phyloP scores from a whole-genome alignment of 1,140 invertebrate species.

The Eciton burchellii region DNA sequence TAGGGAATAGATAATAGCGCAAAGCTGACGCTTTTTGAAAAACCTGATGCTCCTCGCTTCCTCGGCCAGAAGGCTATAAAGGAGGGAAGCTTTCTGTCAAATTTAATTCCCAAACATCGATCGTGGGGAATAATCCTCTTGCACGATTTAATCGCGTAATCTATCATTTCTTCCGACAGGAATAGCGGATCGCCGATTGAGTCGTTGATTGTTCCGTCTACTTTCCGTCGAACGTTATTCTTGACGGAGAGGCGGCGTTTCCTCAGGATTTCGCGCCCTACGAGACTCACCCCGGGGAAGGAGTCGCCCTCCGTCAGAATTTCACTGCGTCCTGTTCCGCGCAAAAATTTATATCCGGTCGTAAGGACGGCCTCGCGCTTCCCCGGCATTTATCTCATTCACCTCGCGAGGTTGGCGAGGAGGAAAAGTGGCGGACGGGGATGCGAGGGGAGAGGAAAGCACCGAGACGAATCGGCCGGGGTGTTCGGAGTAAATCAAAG shows the following conservation, averaged over 20 bases:
- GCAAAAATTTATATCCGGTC: conserved; percentile 67
- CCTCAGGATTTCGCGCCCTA: conserved; percentile 29
- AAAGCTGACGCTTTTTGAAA: background rate
- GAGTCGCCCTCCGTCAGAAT: conserved; percentile 51
- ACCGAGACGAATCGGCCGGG: conserved; percentile 63
- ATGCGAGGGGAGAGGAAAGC: conserved; percentile 10
- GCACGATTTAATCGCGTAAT: no score
- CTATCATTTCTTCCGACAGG: background rate
- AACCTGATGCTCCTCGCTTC: no score
- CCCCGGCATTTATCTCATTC: conserved; percentile 54
- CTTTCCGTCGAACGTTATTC: background rate
- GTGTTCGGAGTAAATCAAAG: conserved; percentile 78
- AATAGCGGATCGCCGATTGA: background rate
- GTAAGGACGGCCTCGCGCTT: conserved; percentile 32
- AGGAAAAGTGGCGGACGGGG: background rate
- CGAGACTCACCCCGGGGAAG: conserved; percentile 17
- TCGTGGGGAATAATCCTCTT: no score
- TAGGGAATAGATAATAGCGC: background rate
- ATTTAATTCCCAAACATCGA: background rate
- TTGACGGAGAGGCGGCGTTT: conserved; percentile 4
- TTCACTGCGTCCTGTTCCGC: conserved; percentile 35
- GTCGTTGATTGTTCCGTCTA: background rate
- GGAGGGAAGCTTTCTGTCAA: background rate
- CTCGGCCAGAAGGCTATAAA: no score
- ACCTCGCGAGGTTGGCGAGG: conserved; percentile 52